Conservation (phyloP, 2,113 vertebrate species). For the Dascyllus trimaculatus region DNA sequence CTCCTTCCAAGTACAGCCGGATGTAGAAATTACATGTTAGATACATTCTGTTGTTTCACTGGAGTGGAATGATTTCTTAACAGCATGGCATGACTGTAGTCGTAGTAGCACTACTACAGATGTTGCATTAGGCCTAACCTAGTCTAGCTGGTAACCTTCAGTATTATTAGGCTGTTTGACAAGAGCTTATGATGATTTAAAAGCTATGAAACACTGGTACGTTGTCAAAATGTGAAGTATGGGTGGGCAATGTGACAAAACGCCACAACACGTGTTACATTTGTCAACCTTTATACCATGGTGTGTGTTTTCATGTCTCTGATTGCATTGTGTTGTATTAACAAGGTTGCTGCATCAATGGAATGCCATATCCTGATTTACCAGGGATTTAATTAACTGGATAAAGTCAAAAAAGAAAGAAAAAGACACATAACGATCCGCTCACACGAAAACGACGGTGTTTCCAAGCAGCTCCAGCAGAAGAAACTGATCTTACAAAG, state of each 20-base stretch:
- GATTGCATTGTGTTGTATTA: neutral
- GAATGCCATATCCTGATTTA: neutral
- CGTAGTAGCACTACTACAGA: constrained; percentile 65
- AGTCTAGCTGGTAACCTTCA: constrained; percentile 62
- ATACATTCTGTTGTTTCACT: constrained; percentile 58
- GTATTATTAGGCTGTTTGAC: constrained; percentile 34
- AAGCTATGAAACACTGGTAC: constrained; percentile 24
- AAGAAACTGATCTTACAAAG: too few relatives aligned
- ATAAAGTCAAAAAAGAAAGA: neutral
- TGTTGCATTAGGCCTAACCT: constrained; percentile 69
- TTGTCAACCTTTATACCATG: neutral
- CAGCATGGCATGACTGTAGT: constrained; percentile 80
- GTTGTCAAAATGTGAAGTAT: constrained; percentile 34
- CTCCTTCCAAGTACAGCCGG: constrained; percentile 55
- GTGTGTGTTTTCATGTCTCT: neutral
- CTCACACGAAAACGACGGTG: too few relatives aligned
- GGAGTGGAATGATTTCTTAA: constrained; percentile 73
- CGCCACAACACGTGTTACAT: neutral
- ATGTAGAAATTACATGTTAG: constrained; percentile 67
- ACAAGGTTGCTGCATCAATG: neutral
- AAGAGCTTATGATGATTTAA: constrained; percentile 22
- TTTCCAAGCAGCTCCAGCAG: too few relatives aligned
- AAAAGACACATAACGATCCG: neutral
- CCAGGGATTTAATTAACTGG: neutral
- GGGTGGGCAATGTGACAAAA: neutral